Conservation (phyloP, 2,113 vertebrate genomes). For the Lethenteron camtschaticum region DNA sequence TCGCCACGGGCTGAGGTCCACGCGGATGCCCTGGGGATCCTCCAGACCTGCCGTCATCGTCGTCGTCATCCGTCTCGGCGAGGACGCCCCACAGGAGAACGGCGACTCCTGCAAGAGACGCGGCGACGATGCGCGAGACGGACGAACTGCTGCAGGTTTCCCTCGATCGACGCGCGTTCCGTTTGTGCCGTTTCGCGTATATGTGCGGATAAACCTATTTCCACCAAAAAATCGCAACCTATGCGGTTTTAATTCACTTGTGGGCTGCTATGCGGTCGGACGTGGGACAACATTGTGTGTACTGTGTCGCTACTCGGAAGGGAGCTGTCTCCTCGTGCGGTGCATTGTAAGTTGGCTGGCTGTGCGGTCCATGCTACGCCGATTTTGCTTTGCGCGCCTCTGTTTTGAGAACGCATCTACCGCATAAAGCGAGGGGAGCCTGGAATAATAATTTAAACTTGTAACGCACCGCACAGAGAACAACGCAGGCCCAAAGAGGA, state of each 20-base stretch:
- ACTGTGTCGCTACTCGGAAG: background rate
- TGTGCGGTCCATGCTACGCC: too few species aligned
- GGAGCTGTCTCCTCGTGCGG: too few species aligned
- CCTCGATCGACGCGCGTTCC: background rate
- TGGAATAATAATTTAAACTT: too few species aligned
- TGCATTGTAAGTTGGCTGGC: too few species aligned
- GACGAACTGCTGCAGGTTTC: constrained; percentile 13
- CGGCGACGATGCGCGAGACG: background rate
- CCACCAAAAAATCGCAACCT: too few species aligned
- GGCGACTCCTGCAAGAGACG: constrained; percentile 42
- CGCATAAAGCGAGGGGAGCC: too few species aligned
- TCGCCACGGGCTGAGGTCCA: too few species aligned
- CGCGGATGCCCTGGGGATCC: too few species aligned
- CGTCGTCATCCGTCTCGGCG: constrained; percentile 52
- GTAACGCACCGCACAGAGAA: too few species aligned
- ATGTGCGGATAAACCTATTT: background rate
- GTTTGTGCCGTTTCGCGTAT: background rate
- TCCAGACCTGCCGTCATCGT: constrained; percentile 27
- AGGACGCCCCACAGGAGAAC: constrained; percentile 76
- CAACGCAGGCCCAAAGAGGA: too few species aligned
- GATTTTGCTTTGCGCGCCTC: too few species aligned
- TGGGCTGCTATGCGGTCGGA: background rate
- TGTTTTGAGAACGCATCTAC: too few species aligned
- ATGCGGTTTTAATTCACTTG: background rate
- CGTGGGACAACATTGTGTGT: background rate